Conservation (phyloP, 2,113 vertebrate genomes). For the Daubentonia madagascariensis region DNA sequence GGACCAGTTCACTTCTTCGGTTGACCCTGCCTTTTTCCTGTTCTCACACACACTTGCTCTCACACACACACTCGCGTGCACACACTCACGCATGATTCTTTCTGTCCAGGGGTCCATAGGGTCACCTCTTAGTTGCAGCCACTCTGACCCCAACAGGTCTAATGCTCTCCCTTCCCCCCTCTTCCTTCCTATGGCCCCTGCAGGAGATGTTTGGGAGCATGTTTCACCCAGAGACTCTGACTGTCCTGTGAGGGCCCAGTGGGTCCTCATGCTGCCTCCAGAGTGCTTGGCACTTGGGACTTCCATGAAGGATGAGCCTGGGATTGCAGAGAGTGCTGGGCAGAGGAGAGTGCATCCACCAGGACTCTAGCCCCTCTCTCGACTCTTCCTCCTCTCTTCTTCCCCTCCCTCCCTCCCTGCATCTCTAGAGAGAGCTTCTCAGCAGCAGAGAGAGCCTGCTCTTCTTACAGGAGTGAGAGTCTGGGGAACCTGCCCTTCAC, state of each 20-base stretch:
- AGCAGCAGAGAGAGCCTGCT: not conserved
- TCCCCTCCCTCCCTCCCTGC: not conserved
- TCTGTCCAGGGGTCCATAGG: not conserved
- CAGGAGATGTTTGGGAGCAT: slow-evolving; percentile 90
- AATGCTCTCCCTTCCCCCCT: not conserved
- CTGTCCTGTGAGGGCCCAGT: slow-evolving; percentile 80
- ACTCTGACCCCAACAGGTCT: not conserved
- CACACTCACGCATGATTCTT: not conserved
- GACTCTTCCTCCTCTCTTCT: not conserved
- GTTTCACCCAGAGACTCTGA: slow-evolving; percentile 86
- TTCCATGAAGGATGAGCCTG: not conserved
- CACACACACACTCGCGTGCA: not conserved
- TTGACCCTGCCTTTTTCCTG: not conserved
- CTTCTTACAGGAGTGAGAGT: not conserved
- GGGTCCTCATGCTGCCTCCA: not conserved
- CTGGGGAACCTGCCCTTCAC: not conserved
- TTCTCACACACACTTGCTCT: not conserved
- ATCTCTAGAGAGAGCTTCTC: not conserved
- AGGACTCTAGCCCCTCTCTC: not conserved
- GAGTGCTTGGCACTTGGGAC: not conserved
- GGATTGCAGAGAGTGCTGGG: not conserved
- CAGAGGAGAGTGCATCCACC: not conserved
- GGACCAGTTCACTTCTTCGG: not conserved
- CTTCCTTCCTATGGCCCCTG: not conserved
- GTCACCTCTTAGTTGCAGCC: not conserved